A percentile compares a stretch with the other conserved stretches of the same genome.
These are phyloP conservation scores for Drosophila demipolita DNA, from an alignment of 2,888 invertebrate species.

Conservation along the genomic window DNA sequence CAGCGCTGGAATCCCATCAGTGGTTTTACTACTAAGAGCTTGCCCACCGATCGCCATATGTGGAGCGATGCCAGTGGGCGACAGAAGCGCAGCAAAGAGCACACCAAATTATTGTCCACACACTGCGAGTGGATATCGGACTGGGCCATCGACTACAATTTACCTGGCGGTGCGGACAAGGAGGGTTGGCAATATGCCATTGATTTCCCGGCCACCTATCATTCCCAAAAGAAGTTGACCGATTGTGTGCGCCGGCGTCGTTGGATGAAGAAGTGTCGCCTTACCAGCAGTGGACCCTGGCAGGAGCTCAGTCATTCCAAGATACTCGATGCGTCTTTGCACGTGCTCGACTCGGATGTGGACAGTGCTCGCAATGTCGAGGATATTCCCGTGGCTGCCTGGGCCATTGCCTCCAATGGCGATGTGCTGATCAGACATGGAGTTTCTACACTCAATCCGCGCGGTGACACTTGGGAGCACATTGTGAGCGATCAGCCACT, in stretches of 20 bases:
- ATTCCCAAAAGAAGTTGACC: slow-evolving; percentile 93
- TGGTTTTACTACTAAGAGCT: slow-evolving; percentile 93
- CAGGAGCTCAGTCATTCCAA: slow-evolving; percentile 94
- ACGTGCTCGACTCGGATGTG: slow-evolving; percentile 86
- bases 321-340: slow-evolving; percentile 91
- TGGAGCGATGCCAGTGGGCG: slow-evolving; percentile 96
- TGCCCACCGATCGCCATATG: slow-evolving; percentile 94
- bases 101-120: slow-evolving; percentile 92
- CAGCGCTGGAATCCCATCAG: slow-evolving; percentile 97
- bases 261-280: slow-evolving; percentile 93
- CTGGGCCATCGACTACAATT: slow-evolving; percentile 96
- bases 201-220: slow-evolving; percentile 95
- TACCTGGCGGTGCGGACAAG: slow-evolving; percentile 94
- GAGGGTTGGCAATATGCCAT: slow-evolving; percentile 98
- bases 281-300: slow-evolving; percentile 95
- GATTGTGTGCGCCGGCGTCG: slow-evolving; percentile 94
- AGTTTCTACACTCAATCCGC: slow-evolving; percentile 90
- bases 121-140: slow-evolving; percentile 96
- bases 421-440: slow-evolving; percentile 93
- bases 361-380: slow-evolving; percentile 67
- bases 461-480: slow-evolving; percentile 87
- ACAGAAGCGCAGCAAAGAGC: slow-evolving; percentile 93
- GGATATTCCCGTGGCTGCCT: slow-evolving; percentile 87
- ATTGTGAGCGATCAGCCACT: slow-evolving; percentile 91
- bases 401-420: slow-evolving; percentile 95